These are phyloP conservation scores for Pantelozetes paolii DNA, from an alignment of 2,888 invertebrate species.

Conservation along the genomic window DNA sequence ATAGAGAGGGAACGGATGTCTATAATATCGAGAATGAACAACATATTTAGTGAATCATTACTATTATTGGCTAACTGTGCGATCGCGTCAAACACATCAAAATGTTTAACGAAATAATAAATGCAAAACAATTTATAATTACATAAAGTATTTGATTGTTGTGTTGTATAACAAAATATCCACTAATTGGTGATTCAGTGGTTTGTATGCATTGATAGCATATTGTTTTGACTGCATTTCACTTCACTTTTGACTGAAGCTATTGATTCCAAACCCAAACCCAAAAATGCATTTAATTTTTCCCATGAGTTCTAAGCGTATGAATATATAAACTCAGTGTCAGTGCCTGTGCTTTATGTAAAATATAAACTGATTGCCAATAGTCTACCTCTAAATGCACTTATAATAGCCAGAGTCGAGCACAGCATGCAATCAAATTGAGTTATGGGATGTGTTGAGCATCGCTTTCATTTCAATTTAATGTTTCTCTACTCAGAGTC, in stretches of 20 bases:
- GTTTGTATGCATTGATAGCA: background rate
- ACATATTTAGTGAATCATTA: background rate
- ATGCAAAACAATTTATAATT: slow-evolving; percentile 10
- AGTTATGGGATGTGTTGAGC: background rate
- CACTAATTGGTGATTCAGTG: slow-evolving; percentile 24
- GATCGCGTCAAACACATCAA: background rate
- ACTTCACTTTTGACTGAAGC: background rate
- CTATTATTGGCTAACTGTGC: slow-evolving; percentile 19
- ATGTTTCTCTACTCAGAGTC: background rate
- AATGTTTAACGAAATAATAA: background rate
- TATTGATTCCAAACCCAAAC: background rate
- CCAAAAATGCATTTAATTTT: slow-evolving; percentile 19
- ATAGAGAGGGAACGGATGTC: slow-evolving; percentile 5
- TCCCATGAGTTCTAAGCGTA: slow-evolving; percentile 20
- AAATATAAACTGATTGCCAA: background rate
- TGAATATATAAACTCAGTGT: too few relatives aligned
- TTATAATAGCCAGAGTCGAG: slow-evolving; percentile 13
- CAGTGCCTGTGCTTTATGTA: too few relatives aligned
- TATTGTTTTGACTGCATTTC: slow-evolving; percentile 1
- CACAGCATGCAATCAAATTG: slow-evolving; percentile 21
- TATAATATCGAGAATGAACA: slow-evolving; percentile 21
- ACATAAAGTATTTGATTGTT: background rate
- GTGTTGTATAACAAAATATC: background rate
- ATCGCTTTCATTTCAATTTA: slow-evolving; percentile 17
- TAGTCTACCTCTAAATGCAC: slow-evolving; percentile 16